These are phyloP conservation scores for Prietella phreatophila DNA, from an alignment of 2,113 vertebrate species.

Conservation along the genomic window DNA sequence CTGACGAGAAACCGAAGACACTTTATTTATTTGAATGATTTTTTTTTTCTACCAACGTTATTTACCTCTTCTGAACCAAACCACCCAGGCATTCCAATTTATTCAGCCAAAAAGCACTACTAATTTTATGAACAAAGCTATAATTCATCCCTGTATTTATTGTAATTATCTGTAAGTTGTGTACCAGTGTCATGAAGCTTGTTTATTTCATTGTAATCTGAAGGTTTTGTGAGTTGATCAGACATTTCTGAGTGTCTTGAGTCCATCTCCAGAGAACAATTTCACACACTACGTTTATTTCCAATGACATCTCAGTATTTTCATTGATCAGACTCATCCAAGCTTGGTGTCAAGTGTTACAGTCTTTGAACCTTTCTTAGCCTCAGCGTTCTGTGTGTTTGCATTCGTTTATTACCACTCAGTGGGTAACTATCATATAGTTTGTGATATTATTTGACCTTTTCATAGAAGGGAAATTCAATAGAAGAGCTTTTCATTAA, in stretches of 20 bases:
- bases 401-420: slow-evolving; percentile 44
- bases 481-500: slow-evolving; percentile 51
- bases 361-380: slow-evolving; percentile 41
- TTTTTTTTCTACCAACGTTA: slow-evolving; percentile 28
- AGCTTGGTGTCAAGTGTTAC: slow-evolving; percentile 39
- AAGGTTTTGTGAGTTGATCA: slow-evolving; percentile 35
- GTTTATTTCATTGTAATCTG: slow-evolving; percentile 15
- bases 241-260: slow-evolving; percentile 7
- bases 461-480: slow-evolving; percentile 53
- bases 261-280: slow-evolving; percentile 13
- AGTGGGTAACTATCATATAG: slow-evolving; percentile 71
- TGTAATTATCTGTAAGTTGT: slow-evolving; percentile 39
- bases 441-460: slow-evolving; percentile 43
- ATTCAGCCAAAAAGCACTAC: slow-evolving; percentile 54
- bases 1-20: slow-evolving; percentile 51
- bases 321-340: slow-evolving; percentile 31
- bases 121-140: slow-evolving; percentile 38
- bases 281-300: slow-evolving; percentile 25
- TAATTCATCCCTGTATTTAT: slow-evolving; percentile 41
- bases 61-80: slow-evolving; percentile 44
- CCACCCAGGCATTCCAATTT: slow-evolving; percentile 48
- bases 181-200: slow-evolving; percentile 27
- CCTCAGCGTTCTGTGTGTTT: slow-evolving; percentile 41
- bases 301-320: slow-evolving; percentile 27
- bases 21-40: slow-evolving; percentile 47